Evolutionary conservation across 2,888 invertebrate species (phyloP).

Genomic region (Molorchus minor): DNA sequence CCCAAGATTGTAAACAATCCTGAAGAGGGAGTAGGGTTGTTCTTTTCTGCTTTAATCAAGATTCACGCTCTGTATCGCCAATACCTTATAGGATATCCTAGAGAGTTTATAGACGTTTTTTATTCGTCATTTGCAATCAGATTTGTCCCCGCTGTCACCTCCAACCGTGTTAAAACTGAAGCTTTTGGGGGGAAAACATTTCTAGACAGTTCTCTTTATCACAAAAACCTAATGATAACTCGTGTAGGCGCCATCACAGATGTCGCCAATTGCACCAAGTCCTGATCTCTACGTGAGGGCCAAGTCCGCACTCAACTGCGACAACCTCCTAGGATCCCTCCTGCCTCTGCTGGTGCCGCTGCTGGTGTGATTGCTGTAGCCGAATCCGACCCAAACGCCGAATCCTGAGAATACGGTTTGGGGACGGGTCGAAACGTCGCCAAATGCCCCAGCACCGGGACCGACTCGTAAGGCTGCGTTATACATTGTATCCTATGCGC

Average conservation of each 20-base stretch:
- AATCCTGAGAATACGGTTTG: slow-evolving; percentile 75
- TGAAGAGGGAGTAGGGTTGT: no score
- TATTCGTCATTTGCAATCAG: no score
- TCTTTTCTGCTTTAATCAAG: no score
- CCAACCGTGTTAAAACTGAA: not conserved
- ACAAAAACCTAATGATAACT: slow-evolving; percentile 26
- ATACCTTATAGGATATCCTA: no score
- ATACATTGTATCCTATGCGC: slow-evolving; percentile 61
- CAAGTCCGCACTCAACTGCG: slow-evolving; percentile 62
- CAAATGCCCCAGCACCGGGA: slow-evolving; percentile 73
- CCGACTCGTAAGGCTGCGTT: slow-evolving; percentile 71
- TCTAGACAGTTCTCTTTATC: slow-evolving; percentile 18
- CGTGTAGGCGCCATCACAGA: not conserved
- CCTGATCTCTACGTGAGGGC: slow-evolving; percentile 56
- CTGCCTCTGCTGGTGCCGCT: slow-evolving; percentile 61
- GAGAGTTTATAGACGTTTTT: no score
- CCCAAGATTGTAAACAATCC: no score
- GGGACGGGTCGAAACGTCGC: slow-evolving; percentile 71
- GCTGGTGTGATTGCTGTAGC: slow-evolving; percentile 83
- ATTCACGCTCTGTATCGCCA: no score
- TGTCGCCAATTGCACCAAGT: slow-evolving; percentile 18
- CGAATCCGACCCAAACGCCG: slow-evolving; percentile 85
- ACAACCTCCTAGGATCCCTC: slow-evolving; percentile 59
- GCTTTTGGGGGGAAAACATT: not conserved
- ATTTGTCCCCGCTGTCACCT: no score